Conservation (phyloP, 2,113 vertebrate genomes). For the Murina feae region DNA sequence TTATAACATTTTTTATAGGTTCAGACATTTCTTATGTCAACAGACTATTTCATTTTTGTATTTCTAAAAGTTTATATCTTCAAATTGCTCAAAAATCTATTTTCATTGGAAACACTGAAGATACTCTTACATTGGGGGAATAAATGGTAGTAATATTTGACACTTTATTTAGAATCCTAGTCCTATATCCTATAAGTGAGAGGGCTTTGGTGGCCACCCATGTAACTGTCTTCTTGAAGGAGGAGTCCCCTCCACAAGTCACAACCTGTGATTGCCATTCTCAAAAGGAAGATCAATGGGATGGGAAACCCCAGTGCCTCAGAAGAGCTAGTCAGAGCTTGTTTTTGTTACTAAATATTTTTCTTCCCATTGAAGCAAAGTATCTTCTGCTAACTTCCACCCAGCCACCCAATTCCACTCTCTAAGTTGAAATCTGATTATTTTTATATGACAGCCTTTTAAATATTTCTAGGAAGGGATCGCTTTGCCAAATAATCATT, state of each 20-base stretch:
- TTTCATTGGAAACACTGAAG: not conserved
- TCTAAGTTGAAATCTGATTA: not conserved
- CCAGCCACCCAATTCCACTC: not conserved
- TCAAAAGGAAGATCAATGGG: not conserved
- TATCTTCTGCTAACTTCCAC: not conserved
- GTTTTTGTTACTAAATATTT: not conserved
- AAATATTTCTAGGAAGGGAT: not conserved
- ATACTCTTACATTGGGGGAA: not conserved
- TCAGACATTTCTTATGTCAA: not conserved
- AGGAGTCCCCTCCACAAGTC: not conserved
- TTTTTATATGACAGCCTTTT: not conserved
- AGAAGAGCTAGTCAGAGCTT: not conserved
- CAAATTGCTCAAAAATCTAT: not conserved
- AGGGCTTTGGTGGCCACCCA: not conserved
- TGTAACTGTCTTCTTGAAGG: not conserved
- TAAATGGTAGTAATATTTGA: not conserved
- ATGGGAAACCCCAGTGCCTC: not conserved
- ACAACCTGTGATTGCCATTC: not conserved
- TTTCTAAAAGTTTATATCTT: not conserved
- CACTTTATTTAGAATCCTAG: not conserved
- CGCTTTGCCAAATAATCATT: not conserved
- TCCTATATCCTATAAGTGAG: not conserved
- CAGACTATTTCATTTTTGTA: not conserved
- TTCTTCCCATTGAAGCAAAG: not conserved
- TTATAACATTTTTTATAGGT: not conserved